Conservation (phyloP, 2,888 invertebrate genomes). For the Capitulum mitella region DNA sequence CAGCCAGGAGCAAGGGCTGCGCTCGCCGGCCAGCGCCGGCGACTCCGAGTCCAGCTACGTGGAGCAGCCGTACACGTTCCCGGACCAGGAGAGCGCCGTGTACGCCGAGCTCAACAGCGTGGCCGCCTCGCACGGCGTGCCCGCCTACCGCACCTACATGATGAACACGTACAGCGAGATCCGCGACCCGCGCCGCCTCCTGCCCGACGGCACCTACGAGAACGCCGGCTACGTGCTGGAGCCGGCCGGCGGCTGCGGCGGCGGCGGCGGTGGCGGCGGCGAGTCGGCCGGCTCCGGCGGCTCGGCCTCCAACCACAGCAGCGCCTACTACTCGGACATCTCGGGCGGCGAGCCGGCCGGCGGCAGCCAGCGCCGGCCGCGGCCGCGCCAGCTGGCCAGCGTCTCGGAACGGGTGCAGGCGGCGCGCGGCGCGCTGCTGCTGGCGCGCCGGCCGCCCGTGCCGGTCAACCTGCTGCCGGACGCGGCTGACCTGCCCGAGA, state of each 20-base stretch:
- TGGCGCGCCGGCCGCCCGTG: background rate
- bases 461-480: constrained; percentile 12
- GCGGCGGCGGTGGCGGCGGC: background rate
- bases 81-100: constrained; percentile 35
- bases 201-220: constrained; percentile 34
- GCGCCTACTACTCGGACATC: constrained; percentile 37
- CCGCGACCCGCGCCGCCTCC: constrained; percentile 29
- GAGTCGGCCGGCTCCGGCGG: constrained; percentile 32
- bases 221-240: constrained; percentile 36
- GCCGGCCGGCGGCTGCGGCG: constrained; percentile 27
- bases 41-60: constrained; percentile 37
- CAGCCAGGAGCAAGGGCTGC: constrained; percentile 32
- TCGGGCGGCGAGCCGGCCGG: constrained; percentile 30
- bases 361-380: background rate
- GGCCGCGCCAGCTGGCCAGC: background rate
- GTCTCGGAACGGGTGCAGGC: background rate
- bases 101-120: constrained; percentile 36
- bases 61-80: constrained; percentile 36
- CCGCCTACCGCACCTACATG: constrained; percentile 30
- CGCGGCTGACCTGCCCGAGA: constrained; percentile 14
- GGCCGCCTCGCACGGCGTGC: constrained; percentile 28
- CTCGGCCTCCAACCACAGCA: constrained; percentile 35
- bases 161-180: constrained; percentile 36
- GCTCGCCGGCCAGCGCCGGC: constrained; percentile 32
- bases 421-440: background rate